These are phyloP conservation scores for Cyclina sinensis DNA, from an alignment of 1,140 invertebrate genomes.

Conservation along the genomic window DNA sequence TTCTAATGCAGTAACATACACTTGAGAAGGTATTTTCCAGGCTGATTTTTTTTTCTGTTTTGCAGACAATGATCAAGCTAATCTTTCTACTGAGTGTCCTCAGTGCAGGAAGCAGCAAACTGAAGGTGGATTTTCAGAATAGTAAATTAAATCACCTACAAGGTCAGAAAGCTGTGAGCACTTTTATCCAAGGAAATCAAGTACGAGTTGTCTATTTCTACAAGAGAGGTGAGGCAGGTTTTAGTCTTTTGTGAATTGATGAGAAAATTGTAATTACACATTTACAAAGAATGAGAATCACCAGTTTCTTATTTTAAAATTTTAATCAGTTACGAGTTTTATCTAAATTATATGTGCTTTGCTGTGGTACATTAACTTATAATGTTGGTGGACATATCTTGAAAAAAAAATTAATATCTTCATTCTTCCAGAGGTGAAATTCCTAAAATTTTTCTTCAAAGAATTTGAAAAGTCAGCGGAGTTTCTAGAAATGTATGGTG, in stretches of 20 bases:
- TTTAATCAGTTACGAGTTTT: too few species aligned
- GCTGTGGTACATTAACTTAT: too few species aligned
- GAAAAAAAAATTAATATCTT: neutral
- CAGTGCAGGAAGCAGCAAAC: neutral
- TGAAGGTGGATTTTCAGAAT: neutral
- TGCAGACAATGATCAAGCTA: neutral
- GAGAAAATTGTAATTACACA: too few species aligned
- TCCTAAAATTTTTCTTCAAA: constrained; percentile 51
- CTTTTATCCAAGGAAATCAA: constrained; percentile 19
- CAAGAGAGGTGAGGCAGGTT: constrained; percentile 51
- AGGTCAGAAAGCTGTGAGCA: neutral
- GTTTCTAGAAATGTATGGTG: constrained; percentile 61
- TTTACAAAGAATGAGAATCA: too few species aligned
- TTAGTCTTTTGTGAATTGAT: too few species aligned
- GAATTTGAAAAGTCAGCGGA: constrained; percentile 63
- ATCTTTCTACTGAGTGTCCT: neutral
- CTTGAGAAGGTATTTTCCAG: too few species aligned
- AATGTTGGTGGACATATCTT: too few species aligned
- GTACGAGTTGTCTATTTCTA: constrained; percentile 49
- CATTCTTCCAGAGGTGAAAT: constrained; percentile 46
- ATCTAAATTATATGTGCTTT: too few species aligned
- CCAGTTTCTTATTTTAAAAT: too few species aligned
- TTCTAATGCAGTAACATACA: too few species aligned
- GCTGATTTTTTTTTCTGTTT: neutral
- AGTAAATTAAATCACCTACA: constrained; percentile 12